Conservation (phyloP, 2,113 vertebrate genomes). For the Plestiodon gilberti region DNA sequence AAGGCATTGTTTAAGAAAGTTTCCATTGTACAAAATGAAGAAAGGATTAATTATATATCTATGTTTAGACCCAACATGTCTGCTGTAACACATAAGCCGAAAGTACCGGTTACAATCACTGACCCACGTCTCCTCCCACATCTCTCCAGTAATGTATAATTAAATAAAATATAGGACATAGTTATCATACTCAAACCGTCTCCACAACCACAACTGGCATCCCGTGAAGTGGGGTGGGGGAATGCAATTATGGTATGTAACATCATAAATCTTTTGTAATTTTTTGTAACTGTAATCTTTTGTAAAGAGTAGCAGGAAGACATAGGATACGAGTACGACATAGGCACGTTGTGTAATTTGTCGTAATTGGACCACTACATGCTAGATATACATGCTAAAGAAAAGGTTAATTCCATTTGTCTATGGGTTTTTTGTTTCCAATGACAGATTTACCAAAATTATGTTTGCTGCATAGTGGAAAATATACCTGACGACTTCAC, state of each 20-base stretch:
- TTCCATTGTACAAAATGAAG: background rate
- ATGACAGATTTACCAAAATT: too few relatives aligned
- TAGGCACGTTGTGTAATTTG: too few relatives aligned
- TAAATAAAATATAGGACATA: background rate
- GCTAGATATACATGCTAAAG: too few relatives aligned
- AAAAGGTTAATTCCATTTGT: too few relatives aligned
- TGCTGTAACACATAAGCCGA: background rate
- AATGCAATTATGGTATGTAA: background rate
- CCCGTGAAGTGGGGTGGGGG: background rate
- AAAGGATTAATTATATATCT: background rate
- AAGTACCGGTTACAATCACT: background rate
- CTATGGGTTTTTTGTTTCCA: too few relatives aligned
- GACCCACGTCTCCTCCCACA: background rate
- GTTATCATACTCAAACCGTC: background rate
- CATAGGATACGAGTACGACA: too few relatives aligned
- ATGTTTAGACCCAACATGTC: background rate
- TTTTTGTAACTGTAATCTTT: too few relatives aligned
- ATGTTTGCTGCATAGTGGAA: too few relatives aligned
- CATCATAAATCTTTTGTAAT: background rate
- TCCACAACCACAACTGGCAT: background rate
- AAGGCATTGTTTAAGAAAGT: background rate
- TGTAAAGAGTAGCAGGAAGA: too few relatives aligned
- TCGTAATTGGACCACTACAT: too few relatives aligned
- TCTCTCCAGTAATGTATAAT: background rate
- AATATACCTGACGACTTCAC: too few relatives aligned